phyloP scores from a whole-genome alignment of 2,797 vertebrate genomes.

The Triplophysa bombifrons region DNA sequence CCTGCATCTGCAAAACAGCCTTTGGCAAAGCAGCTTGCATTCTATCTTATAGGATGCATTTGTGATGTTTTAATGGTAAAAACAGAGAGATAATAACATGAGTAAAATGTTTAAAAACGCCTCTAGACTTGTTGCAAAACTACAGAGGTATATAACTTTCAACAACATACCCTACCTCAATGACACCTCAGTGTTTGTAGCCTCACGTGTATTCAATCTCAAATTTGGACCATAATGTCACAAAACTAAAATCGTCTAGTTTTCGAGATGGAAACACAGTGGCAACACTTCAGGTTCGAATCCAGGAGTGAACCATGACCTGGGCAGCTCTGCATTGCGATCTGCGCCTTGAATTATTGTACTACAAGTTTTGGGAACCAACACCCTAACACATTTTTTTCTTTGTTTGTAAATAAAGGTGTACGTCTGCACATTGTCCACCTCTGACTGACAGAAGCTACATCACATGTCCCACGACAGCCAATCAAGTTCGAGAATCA shows the following conservation, averaged over 20 bases:
- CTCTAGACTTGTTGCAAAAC: background rate
- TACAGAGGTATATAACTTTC: background rate
- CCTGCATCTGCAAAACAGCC: background rate
- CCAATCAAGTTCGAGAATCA: constrained; percentile 46
- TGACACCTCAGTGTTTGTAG: background rate
- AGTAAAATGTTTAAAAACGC: background rate
- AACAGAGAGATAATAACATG: background rate
- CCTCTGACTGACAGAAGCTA: constrained; percentile 16
- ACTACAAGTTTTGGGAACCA: background rate
- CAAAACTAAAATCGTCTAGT: background rate
- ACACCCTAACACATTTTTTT: constrained; percentile 22
- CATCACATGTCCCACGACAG: constrained; percentile 7
- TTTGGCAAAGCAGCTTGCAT: background rate
- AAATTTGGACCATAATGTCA: no score
- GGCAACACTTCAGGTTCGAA: background rate
- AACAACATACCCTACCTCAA: background rate
- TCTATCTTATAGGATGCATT: background rate
- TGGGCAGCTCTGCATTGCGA: background rate
- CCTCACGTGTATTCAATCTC: no score
- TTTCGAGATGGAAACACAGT: no score
- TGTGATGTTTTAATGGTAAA: background rate
- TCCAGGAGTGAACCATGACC: background rate
- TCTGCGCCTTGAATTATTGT: background rate
- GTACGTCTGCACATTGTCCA: constrained; percentile 4
- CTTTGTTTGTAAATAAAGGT: constrained; percentile 38